Evolutionary conservation across 2,888 invertebrate species (phyloP), one percentile per base, ranked within the genome.

Genomic region (Tetranychus truncatus): DNA sequence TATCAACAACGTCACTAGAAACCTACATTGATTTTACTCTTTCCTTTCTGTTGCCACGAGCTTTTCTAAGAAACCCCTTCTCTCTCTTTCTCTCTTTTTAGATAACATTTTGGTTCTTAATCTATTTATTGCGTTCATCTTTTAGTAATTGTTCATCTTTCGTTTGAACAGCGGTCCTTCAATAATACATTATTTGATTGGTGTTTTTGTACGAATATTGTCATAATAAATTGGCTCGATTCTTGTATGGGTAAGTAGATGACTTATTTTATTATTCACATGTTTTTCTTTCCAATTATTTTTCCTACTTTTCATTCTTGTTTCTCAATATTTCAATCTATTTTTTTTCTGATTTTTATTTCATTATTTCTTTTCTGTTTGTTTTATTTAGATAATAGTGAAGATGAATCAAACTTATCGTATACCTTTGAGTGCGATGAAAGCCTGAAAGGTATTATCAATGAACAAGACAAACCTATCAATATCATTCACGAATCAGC

Each of bases 401-500:
- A 15, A 46, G 72, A 72, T 72, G 72, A 72, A n/a, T n/a, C 15
- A 24, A 24, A 20, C n/a, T 45, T 15, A n/a, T 72, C 20, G 44
- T 72, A 34, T 45, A 46, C 34, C 45, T 44, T 46, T 20, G 44
- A 72, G 45, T 15, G 20, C n/a, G 3, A 15, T 44, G 34, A 72
- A 9, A 45, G 72, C 20, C 45, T 72, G 72, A 44, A 46, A 15
- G 72, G n/a, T 72, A 15, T 20, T 24, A 45, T 5, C 44, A n/a
- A 11, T 20, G 44, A 46, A 72, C 45, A 72, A n/a, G 45, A 45
- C 15, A 45, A 44, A 15, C 34, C 72, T 73, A 67, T 75, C 45
- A 75, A 75, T 74, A 73, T 76, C 71, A 75, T 79, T 83, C 91
- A 91, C 83, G 89, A 91, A 81, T 92, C 91, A 91, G 92, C 91